Conservation (phyloP, 1,140 invertebrate species). For the Drosophila albomicans region DNA sequence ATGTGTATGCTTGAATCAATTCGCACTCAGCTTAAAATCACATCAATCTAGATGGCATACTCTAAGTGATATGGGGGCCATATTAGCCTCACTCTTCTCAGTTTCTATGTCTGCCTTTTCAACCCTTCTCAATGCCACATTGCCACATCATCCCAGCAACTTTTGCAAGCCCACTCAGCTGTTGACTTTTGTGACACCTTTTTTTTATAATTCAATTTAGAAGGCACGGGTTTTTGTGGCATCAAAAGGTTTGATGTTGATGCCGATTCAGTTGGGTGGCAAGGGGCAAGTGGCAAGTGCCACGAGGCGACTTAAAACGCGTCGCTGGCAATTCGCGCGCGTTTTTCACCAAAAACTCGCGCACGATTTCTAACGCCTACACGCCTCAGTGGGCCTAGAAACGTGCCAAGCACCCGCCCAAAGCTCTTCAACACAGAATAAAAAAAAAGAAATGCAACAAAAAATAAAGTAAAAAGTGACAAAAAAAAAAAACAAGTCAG, state of each 20-base stretch:
- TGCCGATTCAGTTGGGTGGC: conserved; percentile 17
- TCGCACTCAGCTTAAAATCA: conserved; percentile 51
- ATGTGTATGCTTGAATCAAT: conserved; percentile 36
- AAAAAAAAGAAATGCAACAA: background rate
- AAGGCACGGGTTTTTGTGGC: conserved; percentile 48
- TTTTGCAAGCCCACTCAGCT: conserved; percentile 26
- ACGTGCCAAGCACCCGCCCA: conserved; percentile 41
- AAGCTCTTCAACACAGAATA: background rate
- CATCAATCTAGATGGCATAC: conserved; percentile 39
- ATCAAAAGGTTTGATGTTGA: conserved; percentile 62
- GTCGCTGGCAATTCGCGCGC: conserved; percentile 33
- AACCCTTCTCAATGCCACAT: conserved; percentile 26
- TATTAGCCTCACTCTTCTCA: background rate
- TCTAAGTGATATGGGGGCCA: background rate
- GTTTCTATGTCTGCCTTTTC: background rate
- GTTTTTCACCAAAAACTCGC: conserved; percentile 34
- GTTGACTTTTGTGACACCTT: conserved; percentile 69
- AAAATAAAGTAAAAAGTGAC: too few relatives aligned
- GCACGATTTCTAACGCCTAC: conserved; percentile 74
- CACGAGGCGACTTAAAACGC: conserved; percentile 50
- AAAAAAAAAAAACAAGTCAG: too few relatives aligned
- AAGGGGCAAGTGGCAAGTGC: conserved; percentile 1
- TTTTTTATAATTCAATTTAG: conserved; percentile 73
- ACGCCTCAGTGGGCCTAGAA: conserved; percentile 53
- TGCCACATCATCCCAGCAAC: background rate